Percentiles rank a stretch among this genome's conserved stretches.
Evolutionary conservation across 2,797 vertebrate genomes (phyloP).

Genomic region (Odontamblyopus rebecca): DNA sequence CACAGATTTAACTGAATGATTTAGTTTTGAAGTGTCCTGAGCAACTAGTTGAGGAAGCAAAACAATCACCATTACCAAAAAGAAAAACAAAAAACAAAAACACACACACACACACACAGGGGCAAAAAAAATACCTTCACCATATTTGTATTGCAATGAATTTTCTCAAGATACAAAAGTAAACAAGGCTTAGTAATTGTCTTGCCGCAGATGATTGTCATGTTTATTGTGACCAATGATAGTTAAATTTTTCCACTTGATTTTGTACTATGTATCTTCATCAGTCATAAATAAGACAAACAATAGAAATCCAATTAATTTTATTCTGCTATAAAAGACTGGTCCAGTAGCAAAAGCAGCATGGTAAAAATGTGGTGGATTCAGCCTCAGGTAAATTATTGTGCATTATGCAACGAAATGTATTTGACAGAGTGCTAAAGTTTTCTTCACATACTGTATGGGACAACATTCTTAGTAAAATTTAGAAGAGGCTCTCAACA

Average conservation of each 20-base stretch:
- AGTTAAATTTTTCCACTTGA: too few relatives aligned
- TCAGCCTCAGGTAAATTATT: neutral
- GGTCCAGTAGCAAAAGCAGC: neutral
- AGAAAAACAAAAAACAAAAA: too few relatives aligned
- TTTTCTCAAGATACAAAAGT: too few relatives aligned
- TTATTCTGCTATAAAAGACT: slow-evolving; percentile 29
- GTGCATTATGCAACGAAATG: neutral
- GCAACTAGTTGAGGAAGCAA: too few relatives aligned
- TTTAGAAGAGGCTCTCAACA: slow-evolving; percentile 84
- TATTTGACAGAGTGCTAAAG: neutral
- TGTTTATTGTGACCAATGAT: neutral
- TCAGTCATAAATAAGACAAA: neutral
- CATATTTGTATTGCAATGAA: too few relatives aligned
- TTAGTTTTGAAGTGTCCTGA: too few relatives aligned
- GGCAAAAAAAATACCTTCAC: too few relatives aligned
- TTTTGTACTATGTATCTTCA: neutral
- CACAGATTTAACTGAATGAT: too few relatives aligned
- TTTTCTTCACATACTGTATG: neutral
- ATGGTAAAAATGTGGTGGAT: neutral
- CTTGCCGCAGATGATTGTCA: too few relatives aligned
- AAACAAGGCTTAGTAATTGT: too few relatives aligned
- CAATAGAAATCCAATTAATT: neutral
- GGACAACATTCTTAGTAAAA: neutral
- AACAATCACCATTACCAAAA: too few relatives aligned
- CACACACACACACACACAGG: too few relatives aligned